phyloP scores from a whole-genome alignment of 2,888 invertebrate genomes.

The Drosophila helvetica region DNA sequence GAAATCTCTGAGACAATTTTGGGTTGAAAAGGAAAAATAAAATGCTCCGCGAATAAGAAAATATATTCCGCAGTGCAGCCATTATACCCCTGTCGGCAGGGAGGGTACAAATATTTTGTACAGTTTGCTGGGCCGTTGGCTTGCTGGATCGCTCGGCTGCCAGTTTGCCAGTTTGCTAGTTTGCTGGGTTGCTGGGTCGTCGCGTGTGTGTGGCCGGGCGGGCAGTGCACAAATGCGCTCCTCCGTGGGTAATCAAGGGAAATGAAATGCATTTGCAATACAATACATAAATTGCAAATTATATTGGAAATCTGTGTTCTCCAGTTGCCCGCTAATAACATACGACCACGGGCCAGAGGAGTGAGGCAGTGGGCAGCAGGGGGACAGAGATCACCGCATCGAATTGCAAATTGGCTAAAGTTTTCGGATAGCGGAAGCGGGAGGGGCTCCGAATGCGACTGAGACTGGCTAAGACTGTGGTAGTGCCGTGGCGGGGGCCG shows the following conservation, averaged over 20 bases:
- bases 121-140: conserved; percentile 2
- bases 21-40: too few species aligned
- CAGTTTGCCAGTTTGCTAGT: too few species aligned
- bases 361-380: conserved; percentile 14
- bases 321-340: conserved; percentile 17
- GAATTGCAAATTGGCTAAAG: conserved; percentile 56
- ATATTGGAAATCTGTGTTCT: conserved; percentile 35
- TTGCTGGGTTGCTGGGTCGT: neutral
- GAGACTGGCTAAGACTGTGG: neutral
- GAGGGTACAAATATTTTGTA: conserved; percentile 16
- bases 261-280: conserved; percentile 41
- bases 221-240: neutral
- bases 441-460: neutral
- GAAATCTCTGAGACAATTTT: too few species aligned
- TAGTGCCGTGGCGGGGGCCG: too few species aligned
- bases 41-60: too few species aligned
- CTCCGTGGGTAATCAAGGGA: conserved; percentile 25
- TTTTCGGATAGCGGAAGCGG: neutral
- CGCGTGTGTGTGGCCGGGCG: conserved; percentile 19
- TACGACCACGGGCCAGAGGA: conserved; percentile 7
- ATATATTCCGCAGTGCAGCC: too few species aligned
- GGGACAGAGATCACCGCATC: conserved; percentile 60
- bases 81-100: neutral
- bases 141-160: neutral
- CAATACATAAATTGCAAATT: conserved; percentile 59